Percentiles rank a stretch among this genome's conserved stretches.
Conservation (phyloP, 53 echinoderm and acorn worm genomes). For the Mesocentrotus franciscanus region DNA sequence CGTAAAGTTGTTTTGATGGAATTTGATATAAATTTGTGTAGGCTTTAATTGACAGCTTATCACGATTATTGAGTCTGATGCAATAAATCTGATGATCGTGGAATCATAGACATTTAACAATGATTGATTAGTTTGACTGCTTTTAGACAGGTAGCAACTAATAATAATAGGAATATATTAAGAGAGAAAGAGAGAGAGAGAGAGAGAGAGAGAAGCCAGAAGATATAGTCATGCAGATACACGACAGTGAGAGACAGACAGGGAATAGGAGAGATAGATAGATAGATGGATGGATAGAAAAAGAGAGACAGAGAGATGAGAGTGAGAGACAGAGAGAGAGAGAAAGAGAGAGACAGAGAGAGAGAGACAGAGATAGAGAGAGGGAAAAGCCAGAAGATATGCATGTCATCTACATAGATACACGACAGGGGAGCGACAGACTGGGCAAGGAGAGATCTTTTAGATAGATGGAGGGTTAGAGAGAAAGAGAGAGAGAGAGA, state of each 20-base stretch:
- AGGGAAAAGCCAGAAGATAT: not conserved
- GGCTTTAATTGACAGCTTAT: constrained; percentile 42
- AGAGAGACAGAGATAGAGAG: not conserved
- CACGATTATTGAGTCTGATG: not conserved
- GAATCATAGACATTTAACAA: not conserved
- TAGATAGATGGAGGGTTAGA: not conserved
- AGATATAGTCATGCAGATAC: no score
- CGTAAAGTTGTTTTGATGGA: constrained; percentile 36
- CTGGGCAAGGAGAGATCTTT: no score
- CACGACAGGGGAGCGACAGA: no score
- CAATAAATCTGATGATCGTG: not conserved
- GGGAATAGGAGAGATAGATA: not conserved
- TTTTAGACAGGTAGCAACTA: not conserved
- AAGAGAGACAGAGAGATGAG: not conserved
- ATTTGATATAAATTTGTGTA: not conserved
- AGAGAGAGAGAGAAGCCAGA: not conserved
- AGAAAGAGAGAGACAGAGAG: not conserved
- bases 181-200: not conserved
- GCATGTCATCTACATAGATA: no score
- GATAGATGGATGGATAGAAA: not conserved
- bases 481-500: not conserved
- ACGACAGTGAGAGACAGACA: not conserved
- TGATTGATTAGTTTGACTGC: not conserved
- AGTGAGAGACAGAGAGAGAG: not conserved
- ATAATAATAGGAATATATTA: not conserved